A percentile compares a stretch with the other conserved stretches of the same genome.
Evolutionary conservation across 2,797 vertebrate species (phyloP).

Genomic region (Podargus strigoides): DNA sequence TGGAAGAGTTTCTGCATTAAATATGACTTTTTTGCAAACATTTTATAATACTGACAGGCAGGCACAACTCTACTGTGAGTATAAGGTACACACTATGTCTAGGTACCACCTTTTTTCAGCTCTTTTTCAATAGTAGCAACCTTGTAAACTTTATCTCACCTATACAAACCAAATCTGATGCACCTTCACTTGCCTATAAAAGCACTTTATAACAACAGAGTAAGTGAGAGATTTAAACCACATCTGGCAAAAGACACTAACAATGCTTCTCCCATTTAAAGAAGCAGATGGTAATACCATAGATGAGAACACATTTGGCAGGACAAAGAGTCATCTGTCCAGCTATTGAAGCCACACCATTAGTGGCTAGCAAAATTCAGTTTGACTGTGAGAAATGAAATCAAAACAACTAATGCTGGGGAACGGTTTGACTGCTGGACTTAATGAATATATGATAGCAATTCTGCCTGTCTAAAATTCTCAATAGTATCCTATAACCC

Average conservation of each 20-base stretch:
- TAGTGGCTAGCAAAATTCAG: neutral
- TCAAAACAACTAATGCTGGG: neutral
- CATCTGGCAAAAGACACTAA: neutral
- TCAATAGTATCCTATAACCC: neutral
- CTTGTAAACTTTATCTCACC: neutral
- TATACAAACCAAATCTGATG: neutral
- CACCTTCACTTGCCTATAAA: neutral
- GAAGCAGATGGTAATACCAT: slow-evolving; percentile 15
- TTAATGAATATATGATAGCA: neutral
- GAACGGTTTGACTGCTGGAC: neutral
- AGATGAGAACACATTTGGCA: slow-evolving; percentile 9
- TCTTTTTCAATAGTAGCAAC: neutral
- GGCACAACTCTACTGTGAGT: neutral
- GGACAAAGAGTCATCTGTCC: neutral
- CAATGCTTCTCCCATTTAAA: neutral
- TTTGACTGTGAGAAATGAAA: neutral
- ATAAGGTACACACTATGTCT: neutral
- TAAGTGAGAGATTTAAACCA: neutral
- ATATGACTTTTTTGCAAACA: neutral
- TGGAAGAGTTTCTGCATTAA: neutral
- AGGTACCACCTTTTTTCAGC: neutral
- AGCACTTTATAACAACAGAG: neutral
- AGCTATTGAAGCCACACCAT: neutral
- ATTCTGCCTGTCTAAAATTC: neutral
- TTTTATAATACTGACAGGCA: neutral